Conservation (phyloP, 2,888 invertebrate species). For the Synanthedon myopaeformis region DNA sequence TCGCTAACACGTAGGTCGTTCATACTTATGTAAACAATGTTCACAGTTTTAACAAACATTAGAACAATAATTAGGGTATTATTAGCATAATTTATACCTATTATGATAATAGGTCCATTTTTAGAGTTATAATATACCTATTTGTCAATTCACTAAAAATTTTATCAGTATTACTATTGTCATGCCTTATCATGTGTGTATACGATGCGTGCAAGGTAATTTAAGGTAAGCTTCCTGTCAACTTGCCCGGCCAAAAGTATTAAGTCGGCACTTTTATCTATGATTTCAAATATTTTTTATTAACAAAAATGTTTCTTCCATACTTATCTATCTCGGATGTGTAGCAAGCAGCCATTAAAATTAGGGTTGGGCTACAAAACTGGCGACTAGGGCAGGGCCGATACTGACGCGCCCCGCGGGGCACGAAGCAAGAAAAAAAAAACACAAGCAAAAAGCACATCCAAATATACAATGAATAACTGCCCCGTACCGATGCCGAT, state of each 20-base stretch:
- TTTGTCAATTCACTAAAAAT: too few species aligned
- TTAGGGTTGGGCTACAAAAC: constrained; percentile 67
- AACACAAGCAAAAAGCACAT: constrained; percentile 33
- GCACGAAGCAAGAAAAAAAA: constrained; percentile 36
- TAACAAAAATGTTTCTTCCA: constrained; percentile 31
- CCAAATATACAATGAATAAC: constrained; percentile 45
- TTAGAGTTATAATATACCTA: too few species aligned
- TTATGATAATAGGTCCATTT: too few species aligned
- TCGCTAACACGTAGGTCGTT: not conserved
- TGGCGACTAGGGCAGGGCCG: constrained; percentile 60
- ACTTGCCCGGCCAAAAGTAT: too few species aligned
- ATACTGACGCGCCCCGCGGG: constrained; percentile 44
- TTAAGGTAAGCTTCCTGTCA: too few species aligned
- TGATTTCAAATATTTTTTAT: not conserved
- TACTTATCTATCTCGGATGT: constrained; percentile 55
- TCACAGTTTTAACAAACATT: too few species aligned
- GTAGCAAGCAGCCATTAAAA: constrained; percentile 67
- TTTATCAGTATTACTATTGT: too few species aligned
- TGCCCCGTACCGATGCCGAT: constrained; percentile 50
- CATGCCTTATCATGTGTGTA: too few species aligned
- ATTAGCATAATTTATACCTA: too few species aligned
- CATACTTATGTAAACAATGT: not conserved
- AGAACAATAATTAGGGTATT: too few species aligned
- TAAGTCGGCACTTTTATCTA: not conserved
- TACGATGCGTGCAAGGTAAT: too few species aligned